These are phyloP conservation scores for Oryctes rhinoceros DNA, from an alignment of 1,140 invertebrate genomes.

Conservation along the genomic window DNA sequence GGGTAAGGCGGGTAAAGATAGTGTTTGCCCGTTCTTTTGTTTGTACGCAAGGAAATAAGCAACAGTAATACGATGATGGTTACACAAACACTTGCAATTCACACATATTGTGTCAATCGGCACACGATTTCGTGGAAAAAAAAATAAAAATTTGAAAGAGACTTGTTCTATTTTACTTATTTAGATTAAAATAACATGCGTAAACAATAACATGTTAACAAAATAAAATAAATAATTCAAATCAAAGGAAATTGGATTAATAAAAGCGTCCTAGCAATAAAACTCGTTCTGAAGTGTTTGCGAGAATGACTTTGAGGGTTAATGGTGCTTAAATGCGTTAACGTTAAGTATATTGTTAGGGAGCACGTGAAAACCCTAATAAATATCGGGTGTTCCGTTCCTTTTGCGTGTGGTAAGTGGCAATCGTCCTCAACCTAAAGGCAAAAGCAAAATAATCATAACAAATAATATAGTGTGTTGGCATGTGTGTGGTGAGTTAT, in stretches of 20 bases:
- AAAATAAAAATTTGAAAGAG: background rate
- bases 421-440: slow-evolving; percentile 53
- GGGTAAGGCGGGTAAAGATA: background rate
- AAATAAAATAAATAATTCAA: background rate
- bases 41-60: background rate
- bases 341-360: background rate
- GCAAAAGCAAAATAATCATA: slow-evolving; percentile 47
- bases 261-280: background rate
- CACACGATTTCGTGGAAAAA: background rate
- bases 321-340: background rate
- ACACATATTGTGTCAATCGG: background rate
- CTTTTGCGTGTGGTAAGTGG: slow-evolving; percentile 39
- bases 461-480: slow-evolving; percentile 8
- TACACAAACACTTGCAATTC: background rate
- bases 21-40: background rate
- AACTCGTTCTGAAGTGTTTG: background rate
- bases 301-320: background rate
- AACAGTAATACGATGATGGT: background rate
- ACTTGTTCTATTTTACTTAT: too few relatives aligned
- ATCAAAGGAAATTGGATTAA: too few relatives aligned
- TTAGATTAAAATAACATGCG: too few relatives aligned
- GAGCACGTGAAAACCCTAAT: background rate
- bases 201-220: background rate
- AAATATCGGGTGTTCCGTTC: background rate
- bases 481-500: background rate